These are phyloP conservation scores for Furcifer pardalis DNA, from an alignment of 2,797 vertebrate genomes.

Conservation along the genomic window DNA sequence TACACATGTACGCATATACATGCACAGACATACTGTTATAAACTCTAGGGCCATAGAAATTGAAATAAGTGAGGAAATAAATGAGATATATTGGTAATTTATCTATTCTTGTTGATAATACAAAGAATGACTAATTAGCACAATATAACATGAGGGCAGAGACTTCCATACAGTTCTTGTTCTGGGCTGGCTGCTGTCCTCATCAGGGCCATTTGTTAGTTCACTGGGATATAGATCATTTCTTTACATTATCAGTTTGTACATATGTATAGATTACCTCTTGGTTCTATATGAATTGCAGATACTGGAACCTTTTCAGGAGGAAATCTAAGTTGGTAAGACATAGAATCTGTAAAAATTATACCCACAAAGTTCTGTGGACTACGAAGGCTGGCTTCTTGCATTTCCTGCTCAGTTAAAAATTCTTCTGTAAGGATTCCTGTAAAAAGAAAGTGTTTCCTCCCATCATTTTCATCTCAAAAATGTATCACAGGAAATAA, in stretches of 20 bases:
- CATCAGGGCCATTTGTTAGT: background rate
- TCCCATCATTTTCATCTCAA: accelerated
- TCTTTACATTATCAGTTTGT: background rate
- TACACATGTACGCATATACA: too few species aligned
- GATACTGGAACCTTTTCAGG: slow-evolving; percentile 70
- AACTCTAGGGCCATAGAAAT: background rate
- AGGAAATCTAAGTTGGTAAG: slow-evolving; percentile 88
- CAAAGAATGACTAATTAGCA: background rate
- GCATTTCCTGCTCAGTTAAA: slow-evolving; percentile 84
- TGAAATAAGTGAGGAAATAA: background rate
- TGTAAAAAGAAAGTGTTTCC: slow-evolving; percentile 35
- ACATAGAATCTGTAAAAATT: slow-evolving; percentile 86
- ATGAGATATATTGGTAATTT: background rate
- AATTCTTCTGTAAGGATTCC: slow-evolving; percentile 74
- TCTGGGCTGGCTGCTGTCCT: background rate
- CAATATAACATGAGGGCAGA: background rate
- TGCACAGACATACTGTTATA: too few species aligned
- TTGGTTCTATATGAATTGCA: slow-evolving; percentile 72
- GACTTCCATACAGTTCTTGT: background rate
- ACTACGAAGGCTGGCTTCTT: slow-evolving; percentile 84
- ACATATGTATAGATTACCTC: slow-evolving; percentile 58
- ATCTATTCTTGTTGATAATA: too few species aligned
- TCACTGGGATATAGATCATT: background rate
- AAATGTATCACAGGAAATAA: background rate
- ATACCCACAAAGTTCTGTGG: slow-evolving; percentile 84